Percentiles rank a stretch among this genome's conserved stretches.
Evolutionary conservation across 2,797 vertebrate genomes (phyloP).

Genomic region (Chaetophractus vellerosus): DNA sequence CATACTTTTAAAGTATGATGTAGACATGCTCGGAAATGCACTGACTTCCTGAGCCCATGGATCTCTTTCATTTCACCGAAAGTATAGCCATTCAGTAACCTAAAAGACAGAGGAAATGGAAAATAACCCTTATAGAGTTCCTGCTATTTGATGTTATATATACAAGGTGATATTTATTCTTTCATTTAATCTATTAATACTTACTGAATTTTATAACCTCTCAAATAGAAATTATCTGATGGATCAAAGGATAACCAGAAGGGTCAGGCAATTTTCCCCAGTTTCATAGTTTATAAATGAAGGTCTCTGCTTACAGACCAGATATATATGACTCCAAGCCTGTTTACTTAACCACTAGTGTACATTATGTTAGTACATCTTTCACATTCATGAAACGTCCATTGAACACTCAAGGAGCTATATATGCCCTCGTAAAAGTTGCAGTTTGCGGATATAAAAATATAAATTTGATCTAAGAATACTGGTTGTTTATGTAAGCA

Average conservation of each 20-base stretch:
- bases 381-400: background rate
- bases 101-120: background rate
- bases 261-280: background rate
- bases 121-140: background rate
- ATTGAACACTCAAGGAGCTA: background rate
- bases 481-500: background rate
- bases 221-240: background rate
- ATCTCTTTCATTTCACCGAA: background rate
- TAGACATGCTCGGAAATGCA: slow-evolving; percentile 28
- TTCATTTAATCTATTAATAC: slow-evolving; percentile 1
- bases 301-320: background rate
- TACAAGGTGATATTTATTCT: background rate
- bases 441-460: background rate
- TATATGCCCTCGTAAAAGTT: background rate
- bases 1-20: background rate
- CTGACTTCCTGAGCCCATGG: background rate
- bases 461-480: background rate
- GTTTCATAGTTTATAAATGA: background rate
- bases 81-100: background rate
- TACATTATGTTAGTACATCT: background rate
- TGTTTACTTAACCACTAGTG: background rate
- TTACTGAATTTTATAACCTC: background rate
- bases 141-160: background rate
- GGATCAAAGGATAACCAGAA: background rate
- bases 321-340: background rate